These are phyloP conservation scores for Columba guinea DNA, from an alignment of 2,797 vertebrate species.

Conservation along the genomic window DNA sequence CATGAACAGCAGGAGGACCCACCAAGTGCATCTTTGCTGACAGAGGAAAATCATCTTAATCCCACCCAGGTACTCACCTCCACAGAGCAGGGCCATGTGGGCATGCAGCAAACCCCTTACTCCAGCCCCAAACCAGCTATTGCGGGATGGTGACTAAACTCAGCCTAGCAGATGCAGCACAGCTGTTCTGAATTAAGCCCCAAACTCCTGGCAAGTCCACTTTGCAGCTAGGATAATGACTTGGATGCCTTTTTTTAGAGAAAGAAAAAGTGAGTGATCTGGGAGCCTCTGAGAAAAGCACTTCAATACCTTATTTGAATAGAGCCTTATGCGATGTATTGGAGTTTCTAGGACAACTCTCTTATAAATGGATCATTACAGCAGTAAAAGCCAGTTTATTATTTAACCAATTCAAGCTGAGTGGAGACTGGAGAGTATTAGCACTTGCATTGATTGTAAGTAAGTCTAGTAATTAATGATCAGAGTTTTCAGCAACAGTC, in stretches of 20 bases:
- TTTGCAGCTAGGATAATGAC: slow-evolving; percentile 12
- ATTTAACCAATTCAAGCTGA: slow-evolving; percentile 62
- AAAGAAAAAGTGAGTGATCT: slow-evolving; percentile 17
- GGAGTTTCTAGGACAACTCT: slow-evolving; percentile 56
- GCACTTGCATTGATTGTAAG: slow-evolving; percentile 57
- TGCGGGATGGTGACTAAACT: not conserved
- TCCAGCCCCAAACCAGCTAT: not conserved
- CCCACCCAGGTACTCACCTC: rapidly evolving
- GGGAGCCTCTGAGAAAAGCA: slow-evolving; percentile 8
- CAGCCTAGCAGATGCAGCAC: not conserved
- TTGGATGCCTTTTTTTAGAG: slow-evolving; percentile 16
- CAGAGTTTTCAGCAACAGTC: slow-evolving; percentile 50
- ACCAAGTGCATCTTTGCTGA: not conserved
- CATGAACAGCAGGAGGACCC: not conserved
- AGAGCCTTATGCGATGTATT: not conserved
- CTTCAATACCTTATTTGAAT: slow-evolving; percentile 49
- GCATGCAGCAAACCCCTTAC: not conserved
- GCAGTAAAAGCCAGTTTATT: slow-evolving; percentile 52
- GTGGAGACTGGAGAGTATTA: slow-evolving; percentile 39
- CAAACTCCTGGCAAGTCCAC: not conserved
- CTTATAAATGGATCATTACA: slow-evolving; percentile 59
- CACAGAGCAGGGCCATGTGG: not conserved
- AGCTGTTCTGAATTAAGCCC: not conserved
- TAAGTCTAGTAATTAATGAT: slow-evolving; percentile 63
- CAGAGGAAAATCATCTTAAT: not conserved